Base-by-base conservation (phyloP, 2,113 vertebrate species). In the Cygnus atratus region DNA sequence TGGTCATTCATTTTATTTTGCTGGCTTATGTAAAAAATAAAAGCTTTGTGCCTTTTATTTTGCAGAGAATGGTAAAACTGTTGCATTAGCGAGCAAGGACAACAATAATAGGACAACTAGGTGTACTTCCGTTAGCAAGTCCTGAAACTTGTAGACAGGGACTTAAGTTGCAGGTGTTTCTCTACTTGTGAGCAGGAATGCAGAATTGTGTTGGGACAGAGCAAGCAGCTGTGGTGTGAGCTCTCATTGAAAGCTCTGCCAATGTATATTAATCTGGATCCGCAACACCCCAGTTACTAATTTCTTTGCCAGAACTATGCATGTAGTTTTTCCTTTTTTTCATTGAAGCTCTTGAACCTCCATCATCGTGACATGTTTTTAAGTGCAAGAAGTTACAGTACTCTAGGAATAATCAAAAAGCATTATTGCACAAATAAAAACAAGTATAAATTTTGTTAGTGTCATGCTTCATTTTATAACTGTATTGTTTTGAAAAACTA, bases 91-190 rank as follows among this genome's bases (percentile, higher is more conserved):
- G 12, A 71, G 21, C 1, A 5, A 5, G 44, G 46, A 33, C 3
- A 39, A 65, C 3, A 1, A 5, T 43, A 13, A 4, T n/a, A 3
- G 44, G 44, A 39, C 2, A 15, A 24, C 6, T 59, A 16, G 11
- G 14, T 6, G 2, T 75, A 20, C 9, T 77, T 59, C 7, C 3
- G 1, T 58, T 75, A 44, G 35, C 18, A 44, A 15, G 4, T 54
- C 6, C 62, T 29, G 24, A 48, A 57, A 41, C 5, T 31, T 33
- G 17, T 62, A 59, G 39, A 9, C 76, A n/a, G 84, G 52, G 12
- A 24, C 2, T 3, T 66, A 9, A 73, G 28, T 54, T 70, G 19
- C n/a, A 70, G 31, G 26, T 70, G 22, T 81, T 92, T 67, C 61
- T 63, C 24, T 44, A 6, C n/a, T 75, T 54, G 28, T 37, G 24